phyloP scores from a whole-genome alignment of 2,888 invertebrate genomes.

The Andrena trimmerana region DNA sequence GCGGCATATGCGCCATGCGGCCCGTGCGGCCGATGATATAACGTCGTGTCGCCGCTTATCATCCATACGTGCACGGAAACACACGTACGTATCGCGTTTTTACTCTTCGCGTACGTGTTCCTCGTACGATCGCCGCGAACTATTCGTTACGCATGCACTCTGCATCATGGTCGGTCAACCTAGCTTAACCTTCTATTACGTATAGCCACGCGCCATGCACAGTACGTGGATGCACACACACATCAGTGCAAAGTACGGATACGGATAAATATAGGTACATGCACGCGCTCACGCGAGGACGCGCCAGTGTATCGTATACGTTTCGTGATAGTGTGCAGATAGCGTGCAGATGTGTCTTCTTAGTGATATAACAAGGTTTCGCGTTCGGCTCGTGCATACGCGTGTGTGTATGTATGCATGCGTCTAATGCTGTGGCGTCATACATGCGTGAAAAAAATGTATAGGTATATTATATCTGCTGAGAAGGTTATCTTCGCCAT shows the following conservation, averaged over 20 bases:
- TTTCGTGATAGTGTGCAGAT: slow-evolving; percentile 18
- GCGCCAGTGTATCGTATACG: background rate
- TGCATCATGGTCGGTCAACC: slow-evolving; percentile 60
- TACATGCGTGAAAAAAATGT: background rate
- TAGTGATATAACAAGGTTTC: slow-evolving; percentile 43
- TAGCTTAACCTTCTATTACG: slow-evolving; percentile 61
- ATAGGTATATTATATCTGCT: slow-evolving; percentile 14
- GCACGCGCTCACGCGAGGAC: background rate
- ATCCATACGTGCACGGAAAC: slow-evolving; percentile 32
- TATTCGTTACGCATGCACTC: slow-evolving; percentile 68
- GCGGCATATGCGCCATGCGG: slow-evolving; percentile 52
- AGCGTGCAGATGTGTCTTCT: slow-evolving; percentile 23
- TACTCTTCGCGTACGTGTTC: slow-evolving; percentile 23
- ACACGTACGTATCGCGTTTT: slow-evolving; percentile 33
- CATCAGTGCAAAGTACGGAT: background rate
- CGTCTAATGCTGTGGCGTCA: background rate
- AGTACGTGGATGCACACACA: background rate
- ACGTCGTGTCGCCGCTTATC: slow-evolving; percentile 67
- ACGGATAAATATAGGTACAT: background rate
- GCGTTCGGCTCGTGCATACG: background rate
- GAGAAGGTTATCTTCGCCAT: slow-evolving; percentile 21
- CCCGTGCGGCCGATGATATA: slow-evolving; percentile 69
- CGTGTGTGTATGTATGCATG: background rate
- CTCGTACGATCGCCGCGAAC: slow-evolving; percentile 43
- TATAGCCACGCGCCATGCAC: slow-evolving; percentile 6